These are phyloP conservation scores for Saguinus imperator DNA, from an alignment of 2,113 vertebrate species.

Conservation along the genomic window DNA sequence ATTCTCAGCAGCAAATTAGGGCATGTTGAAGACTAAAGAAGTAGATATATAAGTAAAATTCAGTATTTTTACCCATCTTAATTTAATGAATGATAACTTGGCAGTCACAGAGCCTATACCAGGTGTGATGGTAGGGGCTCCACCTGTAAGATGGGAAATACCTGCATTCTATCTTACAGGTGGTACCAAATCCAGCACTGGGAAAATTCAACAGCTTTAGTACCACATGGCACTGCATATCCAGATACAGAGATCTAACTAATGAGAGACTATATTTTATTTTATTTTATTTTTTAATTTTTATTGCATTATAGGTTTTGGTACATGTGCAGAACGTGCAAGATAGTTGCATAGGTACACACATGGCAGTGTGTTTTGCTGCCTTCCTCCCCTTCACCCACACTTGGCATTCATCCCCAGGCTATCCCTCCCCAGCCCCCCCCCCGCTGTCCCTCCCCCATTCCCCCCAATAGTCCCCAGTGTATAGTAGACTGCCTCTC, in stretches of 20 bases:
- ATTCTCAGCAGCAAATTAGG: not conserved
- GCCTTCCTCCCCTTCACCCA: too few relatives aligned
- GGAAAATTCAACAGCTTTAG: not conserved
- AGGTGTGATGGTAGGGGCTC: not conserved
- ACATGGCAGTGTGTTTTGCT: too few relatives aligned
- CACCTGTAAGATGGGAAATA: not conserved
- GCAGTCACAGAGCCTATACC: not conserved
- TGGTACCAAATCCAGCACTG: not conserved
- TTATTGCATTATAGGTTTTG: too few relatives aligned
- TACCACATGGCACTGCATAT: not conserved
- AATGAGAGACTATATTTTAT: not conserved
- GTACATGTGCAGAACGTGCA: too few relatives aligned
- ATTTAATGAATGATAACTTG: not conserved
- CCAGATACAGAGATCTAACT: not conserved
- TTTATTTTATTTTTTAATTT: not conserved
- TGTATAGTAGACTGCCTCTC: too few relatives aligned
- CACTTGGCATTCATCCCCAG: too few relatives aligned
- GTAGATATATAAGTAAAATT: not conserved
- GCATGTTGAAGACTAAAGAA: not conserved
- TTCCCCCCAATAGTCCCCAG: too few relatives aligned
- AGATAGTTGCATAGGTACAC: too few relatives aligned
- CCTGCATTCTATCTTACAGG: not conserved
- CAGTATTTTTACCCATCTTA: not conserved
- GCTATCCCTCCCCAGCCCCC: too few relatives aligned
- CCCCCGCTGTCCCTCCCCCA: too few relatives aligned